Evolutionary conservation across 2,113 vertebrate species (phyloP), one percentile per base, ranked within the genome.

Genomic region (Thunnus maccoyii): DNA sequence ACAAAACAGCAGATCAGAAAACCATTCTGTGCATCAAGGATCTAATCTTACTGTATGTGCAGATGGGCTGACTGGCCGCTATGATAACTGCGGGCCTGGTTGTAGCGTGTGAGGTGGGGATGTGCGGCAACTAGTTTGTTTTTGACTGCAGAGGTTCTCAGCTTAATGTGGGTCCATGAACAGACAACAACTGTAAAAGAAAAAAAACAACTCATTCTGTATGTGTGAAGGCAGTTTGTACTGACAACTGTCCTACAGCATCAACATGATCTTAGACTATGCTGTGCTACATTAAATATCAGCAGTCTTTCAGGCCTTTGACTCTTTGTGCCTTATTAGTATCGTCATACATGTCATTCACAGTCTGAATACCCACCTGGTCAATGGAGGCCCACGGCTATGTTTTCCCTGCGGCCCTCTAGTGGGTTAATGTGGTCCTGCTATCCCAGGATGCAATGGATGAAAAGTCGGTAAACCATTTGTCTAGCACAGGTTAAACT

Each of bases 201-300:
- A 17, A 22, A 52, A 25, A 41, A 62, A 17, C 4, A 7, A 2
- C 20, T 79, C 32, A 44, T 36, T 70, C 20, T 89, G 78, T 86
- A 0, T 60, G 69, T 77, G 72, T 78, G 80, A 72, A 30, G 70
- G 69, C 71, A 22, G 65, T 75, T 69, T 80, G 50, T 54, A 63
- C 67, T 75, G 80, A 68, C 32, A 2, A 72, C 84, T 83, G 87
- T 84, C 78, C 80, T 72, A 72, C 90, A 92, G 85, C 88, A 86
- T 85, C 89, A 77, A 86, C 92, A 79, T 85, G 83, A 86, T 66
- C 81, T 83, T 72, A 84, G 83, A 86, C 78, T 80, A 63, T 78
- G 89, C 85, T 90, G 79, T 84, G 85, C 91, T 87, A 83, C 76
- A 86, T 86, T 92, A 91, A 88, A 92, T 81, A 85, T 90, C 89